Evolutionary conservation across 1,140 invertebrate genomes (phyloP), one percentile per base, ranked within the genome.

Genomic region (Acyrthosiphon pisum): DNA sequence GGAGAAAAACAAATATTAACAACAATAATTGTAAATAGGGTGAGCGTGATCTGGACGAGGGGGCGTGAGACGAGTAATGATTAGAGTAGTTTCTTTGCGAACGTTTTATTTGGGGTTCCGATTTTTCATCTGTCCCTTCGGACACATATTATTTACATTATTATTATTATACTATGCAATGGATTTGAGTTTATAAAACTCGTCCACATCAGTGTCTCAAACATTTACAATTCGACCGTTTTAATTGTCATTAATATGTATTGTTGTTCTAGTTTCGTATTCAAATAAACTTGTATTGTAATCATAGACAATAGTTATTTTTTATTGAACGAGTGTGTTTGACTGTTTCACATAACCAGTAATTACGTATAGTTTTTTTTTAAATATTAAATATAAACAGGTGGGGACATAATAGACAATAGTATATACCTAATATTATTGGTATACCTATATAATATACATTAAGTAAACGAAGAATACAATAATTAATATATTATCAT

Each of bases 21-120:
- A 26, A 89, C 23, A 56, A 56, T 56, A 56, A 56, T 56, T 89
- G 48, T 89, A 37, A 89, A 89, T 89, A 56, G 88, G 88, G 48
- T 53, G 87, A n/a, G 87, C 44, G 44, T 46, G 26, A 87, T 87
- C 30, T 22, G 22, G 50, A 37, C 22, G 87, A 37, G 35, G n/a
- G 87, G 87, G 23, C 8, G 20, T 2, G 50, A 56, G 23, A 56
- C 35, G 35, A 41, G 50, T 41, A 56, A 89, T 56, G 88, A 89
- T 89, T 56, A 89, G 35, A 56, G 22, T 89, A 35, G 48, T 89
- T 41, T 89, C 46, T 56, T 41, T 35, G 30, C 4, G 11, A 53
- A 56, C 88, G 50, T 56, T 89, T 56, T 56, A 53, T 56, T 89
- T 14, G 50, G 50, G 48, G 88, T 41, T 89, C 35, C 35, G 50